Conservation (phyloP, 2,113 vertebrate genomes). For the Bufo gargarizans region DNA sequence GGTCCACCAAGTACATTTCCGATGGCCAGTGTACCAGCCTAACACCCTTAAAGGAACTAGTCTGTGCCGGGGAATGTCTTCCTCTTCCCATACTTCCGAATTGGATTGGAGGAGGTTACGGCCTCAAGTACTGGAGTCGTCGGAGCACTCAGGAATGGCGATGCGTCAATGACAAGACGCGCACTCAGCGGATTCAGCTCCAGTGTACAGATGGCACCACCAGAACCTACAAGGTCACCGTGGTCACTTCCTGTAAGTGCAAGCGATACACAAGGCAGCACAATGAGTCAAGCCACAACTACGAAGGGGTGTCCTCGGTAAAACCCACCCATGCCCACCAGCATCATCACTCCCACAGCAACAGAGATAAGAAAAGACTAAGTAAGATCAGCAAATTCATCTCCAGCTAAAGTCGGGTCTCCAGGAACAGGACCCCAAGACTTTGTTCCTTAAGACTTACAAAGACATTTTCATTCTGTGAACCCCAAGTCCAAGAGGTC, state of each 20-base stretch:
- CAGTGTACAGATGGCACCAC: constrained; percentile 89
- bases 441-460: constrained; percentile 69
- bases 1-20: constrained; percentile 95
- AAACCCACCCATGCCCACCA: constrained; percentile 82
- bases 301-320: constrained; percentile 78
- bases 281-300: constrained; percentile 89
- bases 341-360: constrained; percentile 69
- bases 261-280: constrained; percentile 89
- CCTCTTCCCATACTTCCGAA: constrained; percentile 90
- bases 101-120: constrained; percentile 88
- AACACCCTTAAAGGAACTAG: constrained; percentile 90
- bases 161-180: constrained; percentile 90
- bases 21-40: constrained; percentile 94
- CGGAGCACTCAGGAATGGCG: constrained; percentile 89
- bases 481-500: not conserved
- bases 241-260: constrained; percentile 94
- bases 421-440: constrained; percentile 61
- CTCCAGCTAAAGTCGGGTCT: constrained; percentile 77
- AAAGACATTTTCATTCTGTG: constrained; percentile 3
- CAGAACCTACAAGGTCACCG: constrained; percentile 92
- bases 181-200: constrained; percentile 88
- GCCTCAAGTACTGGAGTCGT: constrained; percentile 87
- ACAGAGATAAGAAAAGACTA: constrained; percentile 82
- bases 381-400: constrained; percentile 80
- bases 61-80: constrained; percentile 93